These are phyloP conservation scores for Dilophus febrilis DNA, from an alignment of 2,888 invertebrate genomes.

Conservation along the genomic window DNA sequence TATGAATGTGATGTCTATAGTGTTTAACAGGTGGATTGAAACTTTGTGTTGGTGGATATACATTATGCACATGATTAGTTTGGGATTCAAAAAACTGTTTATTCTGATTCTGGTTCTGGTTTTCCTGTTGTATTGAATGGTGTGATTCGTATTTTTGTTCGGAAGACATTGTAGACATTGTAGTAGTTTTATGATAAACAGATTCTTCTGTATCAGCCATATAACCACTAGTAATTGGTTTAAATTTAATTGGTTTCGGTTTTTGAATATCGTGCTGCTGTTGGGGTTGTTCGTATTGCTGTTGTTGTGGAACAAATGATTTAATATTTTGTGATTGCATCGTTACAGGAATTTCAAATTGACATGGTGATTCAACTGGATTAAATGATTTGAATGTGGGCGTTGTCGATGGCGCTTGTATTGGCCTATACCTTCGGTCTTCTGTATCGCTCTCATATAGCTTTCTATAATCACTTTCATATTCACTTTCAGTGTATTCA, in stretches of 20 bases:
- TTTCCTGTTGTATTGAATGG: slow-evolving; percentile 7
- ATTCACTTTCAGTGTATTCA: slow-evolving; percentile 43
- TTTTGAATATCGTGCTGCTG: slow-evolving; percentile 23
- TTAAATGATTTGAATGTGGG: slow-evolving; percentile 37
- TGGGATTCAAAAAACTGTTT: slow-evolving; percentile 17
- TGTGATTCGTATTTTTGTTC: slow-evolving; percentile 1
- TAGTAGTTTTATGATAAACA: slow-evolving; percentile 16
- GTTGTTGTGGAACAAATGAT: slow-evolving; percentile 16
- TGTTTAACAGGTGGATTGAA: slow-evolving; percentile 6
- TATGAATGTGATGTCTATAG: slow-evolving; percentile 13
- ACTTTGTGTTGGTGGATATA: slow-evolving; percentile 8
- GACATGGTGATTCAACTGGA: slow-evolving; percentile 31
- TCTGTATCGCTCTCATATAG: slow-evolving; percentile 47
- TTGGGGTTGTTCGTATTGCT: slow-evolving; percentile 4
- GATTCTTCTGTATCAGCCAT: slow-evolving; percentile 56
- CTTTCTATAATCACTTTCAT: slow-evolving; percentile 52
- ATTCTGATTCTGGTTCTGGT: slow-evolving; percentile 19
- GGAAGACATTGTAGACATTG: slow-evolving; percentile 1
- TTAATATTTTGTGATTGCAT: slow-evolving; percentile 12
- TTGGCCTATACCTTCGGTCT: slow-evolving; percentile 38
- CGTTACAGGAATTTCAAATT: slow-evolving; percentile 25
- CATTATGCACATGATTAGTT: slow-evolving; percentile 1
- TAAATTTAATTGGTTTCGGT: slow-evolving; percentile 29
- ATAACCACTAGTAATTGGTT: slow-evolving; percentile 42
- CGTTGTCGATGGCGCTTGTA: slow-evolving; percentile 32